A percentile compares a stretch with the other conserved stretches of the same genome.
Conservation (phyloP, 2,888 invertebrate genomes). For the Drosophila barbarae region DNA sequence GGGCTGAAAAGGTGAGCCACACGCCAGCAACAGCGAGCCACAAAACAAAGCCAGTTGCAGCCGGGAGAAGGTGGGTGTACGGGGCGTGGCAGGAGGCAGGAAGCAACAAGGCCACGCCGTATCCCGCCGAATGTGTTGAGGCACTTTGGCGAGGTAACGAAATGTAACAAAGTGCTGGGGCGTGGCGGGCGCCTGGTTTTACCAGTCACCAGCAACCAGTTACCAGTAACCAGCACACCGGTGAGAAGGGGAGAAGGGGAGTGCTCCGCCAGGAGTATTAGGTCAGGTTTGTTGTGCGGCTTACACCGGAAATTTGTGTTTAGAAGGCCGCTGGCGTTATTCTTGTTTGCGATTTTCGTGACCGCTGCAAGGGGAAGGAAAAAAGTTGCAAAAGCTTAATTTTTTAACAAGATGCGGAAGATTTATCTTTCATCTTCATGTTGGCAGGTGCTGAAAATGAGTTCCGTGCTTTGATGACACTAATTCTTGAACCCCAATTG, state of each 20-base stretch:
- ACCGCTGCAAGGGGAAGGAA: slow-evolving; percentile 6
- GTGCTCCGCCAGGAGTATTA: slow-evolving; percentile 41
- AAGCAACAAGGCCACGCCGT: slow-evolving; percentile 32
- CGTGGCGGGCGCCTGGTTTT: slow-evolving; percentile 27
- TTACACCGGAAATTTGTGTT: slow-evolving; percentile 75
- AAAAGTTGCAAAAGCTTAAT: slow-evolving; percentile 10
- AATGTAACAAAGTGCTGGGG: slow-evolving; percentile 69
- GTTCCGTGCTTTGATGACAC: slow-evolving; percentile 1
- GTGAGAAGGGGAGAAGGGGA: too few species aligned
- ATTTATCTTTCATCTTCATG: slow-evolving; percentile 6
- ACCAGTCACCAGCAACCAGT: slow-evolving; percentile 9
- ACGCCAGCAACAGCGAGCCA: slow-evolving; percentile 52
- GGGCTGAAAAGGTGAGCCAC: slow-evolving; percentile 58
- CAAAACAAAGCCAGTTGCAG: slow-evolving; percentile 59
- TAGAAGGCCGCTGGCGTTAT: slow-evolving; percentile 50
- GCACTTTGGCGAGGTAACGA: slow-evolving; percentile 71
- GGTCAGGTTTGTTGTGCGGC: slow-evolving; percentile 70
- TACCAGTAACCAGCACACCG: slow-evolving; percentile 7
- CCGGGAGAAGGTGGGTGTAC: slow-evolving; percentile 4
- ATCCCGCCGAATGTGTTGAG: slow-evolving; percentile 65
- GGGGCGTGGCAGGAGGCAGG: slow-evolving; percentile 8
- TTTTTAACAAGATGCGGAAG: slow-evolving; percentile 30
- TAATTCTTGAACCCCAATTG: neutral
- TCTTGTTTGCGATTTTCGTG: slow-evolving; percentile 24
- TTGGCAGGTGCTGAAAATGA: neutral